Evolutionary conservation across 2,888 invertebrate genomes (phyloP).

Genomic region (Catocala nupta): DNA sequence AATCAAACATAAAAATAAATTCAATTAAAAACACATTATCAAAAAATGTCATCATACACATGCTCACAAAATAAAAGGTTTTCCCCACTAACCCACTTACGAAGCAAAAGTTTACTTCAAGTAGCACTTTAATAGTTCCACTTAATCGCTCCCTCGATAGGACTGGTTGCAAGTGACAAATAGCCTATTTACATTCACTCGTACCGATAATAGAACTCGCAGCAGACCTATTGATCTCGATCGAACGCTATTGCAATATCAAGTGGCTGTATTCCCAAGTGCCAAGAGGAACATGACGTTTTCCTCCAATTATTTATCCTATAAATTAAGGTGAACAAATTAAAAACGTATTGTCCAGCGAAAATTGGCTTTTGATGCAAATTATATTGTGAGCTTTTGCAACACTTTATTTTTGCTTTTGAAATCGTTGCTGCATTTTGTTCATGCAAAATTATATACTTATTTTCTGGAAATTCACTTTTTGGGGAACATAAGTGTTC

Average conservation of each 20-base stretch:
- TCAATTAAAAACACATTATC: too few species aligned
- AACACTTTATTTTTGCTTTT: background rate
- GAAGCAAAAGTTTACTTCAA: constrained; percentile 52
- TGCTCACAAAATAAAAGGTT: background rate
- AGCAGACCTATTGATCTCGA: constrained; percentile 51
- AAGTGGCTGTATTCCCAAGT: constrained; percentile 20
- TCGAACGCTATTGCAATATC: constrained; percentile 44
- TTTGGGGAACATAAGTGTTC: too few species aligned
- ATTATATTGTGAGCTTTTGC: background rate
- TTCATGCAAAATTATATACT: too few species aligned
- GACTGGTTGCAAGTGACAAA: constrained; percentile 67
- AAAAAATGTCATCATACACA: too few species aligned
- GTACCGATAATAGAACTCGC: constrained; percentile 61
- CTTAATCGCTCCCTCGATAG: constrained; percentile 59
- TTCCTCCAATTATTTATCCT: constrained; percentile 25
- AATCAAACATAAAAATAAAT: too few species aligned
- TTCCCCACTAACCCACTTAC: constrained; percentile 2
- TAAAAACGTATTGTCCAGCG: constrained; percentile 20
- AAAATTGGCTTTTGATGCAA: constrained; percentile 30
- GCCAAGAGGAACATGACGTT: constrained; percentile 18
- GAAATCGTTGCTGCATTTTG: background rate
- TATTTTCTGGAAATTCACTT: too few species aligned
- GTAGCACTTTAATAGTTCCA: constrained; percentile 55
- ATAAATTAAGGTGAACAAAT: constrained; percentile 25
- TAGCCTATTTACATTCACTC: constrained; percentile 67